phyloP scores from a whole-genome alignment of 1,140 invertebrate genomes.

The Ostrea denselamellosa region DNA sequence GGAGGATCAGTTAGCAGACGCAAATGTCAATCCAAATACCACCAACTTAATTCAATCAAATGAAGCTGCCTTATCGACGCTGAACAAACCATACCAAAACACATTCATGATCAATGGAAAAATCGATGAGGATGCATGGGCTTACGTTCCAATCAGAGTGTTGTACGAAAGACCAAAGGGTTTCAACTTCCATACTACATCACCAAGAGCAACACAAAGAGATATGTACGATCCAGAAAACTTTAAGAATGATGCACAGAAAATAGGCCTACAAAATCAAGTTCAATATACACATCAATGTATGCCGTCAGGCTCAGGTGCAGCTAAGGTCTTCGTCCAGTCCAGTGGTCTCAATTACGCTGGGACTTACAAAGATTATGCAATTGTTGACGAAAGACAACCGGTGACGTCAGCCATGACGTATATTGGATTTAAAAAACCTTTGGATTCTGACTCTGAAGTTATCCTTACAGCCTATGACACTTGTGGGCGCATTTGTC shows the following conservation, averaged over 20 bases:
- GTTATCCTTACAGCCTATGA: conserved; percentile 51
- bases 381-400: conserved; percentile 2
- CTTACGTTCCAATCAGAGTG: conserved; percentile 49
- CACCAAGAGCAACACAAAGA: conserved; percentile 27
- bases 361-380: conserved; percentile 55
- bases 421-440: conserved; percentile 49
- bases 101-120: conserved; percentile 49
- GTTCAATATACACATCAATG: background rate
- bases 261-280: conserved; percentile 14
- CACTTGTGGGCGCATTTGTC: conserved; percentile 50
- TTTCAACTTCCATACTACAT: conserved; percentile 22
- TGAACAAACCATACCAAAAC: conserved; percentile 47
- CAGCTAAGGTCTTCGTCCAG: conserved; percentile 46
- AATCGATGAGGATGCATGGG: conserved; percentile 42
- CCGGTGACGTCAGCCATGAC: conserved; percentile 38
- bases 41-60: conserved; percentile 19
- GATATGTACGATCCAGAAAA: conserved; percentile 28
- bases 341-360: conserved; percentile 52
- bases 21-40: conserved; percentile 4
- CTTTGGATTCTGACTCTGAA: background rate
- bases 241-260: conserved; percentile 22
- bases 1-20: background rate
- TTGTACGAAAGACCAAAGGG: conserved; percentile 46
- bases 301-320: conserved; percentile 20
- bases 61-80: background rate